Base-by-base conservation (phyloP, 2,888 invertebrate genomes). In the Isoperla grammatica region DNA sequence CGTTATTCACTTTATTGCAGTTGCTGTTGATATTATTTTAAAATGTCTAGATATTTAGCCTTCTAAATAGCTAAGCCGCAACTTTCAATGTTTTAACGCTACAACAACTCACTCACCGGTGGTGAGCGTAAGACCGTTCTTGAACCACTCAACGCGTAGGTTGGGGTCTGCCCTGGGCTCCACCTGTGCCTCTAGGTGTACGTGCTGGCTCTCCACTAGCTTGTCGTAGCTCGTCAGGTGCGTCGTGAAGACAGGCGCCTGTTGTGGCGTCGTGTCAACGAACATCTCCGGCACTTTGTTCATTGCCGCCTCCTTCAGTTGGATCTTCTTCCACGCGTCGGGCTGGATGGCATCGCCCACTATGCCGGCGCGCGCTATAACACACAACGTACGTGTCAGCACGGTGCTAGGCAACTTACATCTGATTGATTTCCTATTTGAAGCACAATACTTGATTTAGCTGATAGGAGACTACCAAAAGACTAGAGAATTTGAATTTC, bases 241-340 rank as follows among this genome's bases (percentile, higher is more conserved):
- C 20, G 91, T 93, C 2, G 93, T 95, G 71, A 96, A 96, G n/a
- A 95, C 93, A 22, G 96, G 96, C 49, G 95, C 92, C 74, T 95
- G 90, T 71, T 90, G 90, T 1, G 89, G 89, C 60, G 88, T 86
- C 2, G 87, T 83, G 69, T 92, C 92, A 17, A 90, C 81, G 72
- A 90, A 90, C 87, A 88, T 89, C 75, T 90, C 88, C 1, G 92
- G 91, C 40, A 91, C 90, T 72, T 85, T 87, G 72, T 91, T 90
- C 88, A 90, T 90, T 63, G 92, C 90, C 12, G 92, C 91, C 79
- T 96, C 95, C 72, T 94, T 90, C 35, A 89, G 77, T 71, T 89
- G 90, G 69, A 93, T 95, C 76, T 91, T 91, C 74, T 89, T 90
- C 92, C 91, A 95, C 39, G 90, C 88, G 71, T 94, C 91, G 0